phyloP scores from a whole-genome alignment of 2,888 invertebrate genomes.

The Drosophila kokeensis region DNA sequence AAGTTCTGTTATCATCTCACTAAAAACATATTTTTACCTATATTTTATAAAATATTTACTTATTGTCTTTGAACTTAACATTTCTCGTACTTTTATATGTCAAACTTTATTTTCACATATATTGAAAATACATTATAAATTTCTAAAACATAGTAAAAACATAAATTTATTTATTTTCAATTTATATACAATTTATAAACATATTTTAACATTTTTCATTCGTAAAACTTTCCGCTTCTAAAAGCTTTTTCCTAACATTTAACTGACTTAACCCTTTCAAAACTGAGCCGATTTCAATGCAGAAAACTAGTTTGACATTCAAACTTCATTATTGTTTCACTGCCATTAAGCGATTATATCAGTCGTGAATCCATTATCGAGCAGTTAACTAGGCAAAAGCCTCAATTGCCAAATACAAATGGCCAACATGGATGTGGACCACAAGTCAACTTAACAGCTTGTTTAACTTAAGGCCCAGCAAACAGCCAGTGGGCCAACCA shows the following conservation, averaged over 20 bases:
- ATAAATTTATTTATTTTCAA: neutral
- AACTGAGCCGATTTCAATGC: neutral
- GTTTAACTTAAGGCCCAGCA: conserved; percentile 34
- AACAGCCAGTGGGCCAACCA: neutral
- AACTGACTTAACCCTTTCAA: neutral
- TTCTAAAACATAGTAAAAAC: neutral
- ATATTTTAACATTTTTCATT: neutral
- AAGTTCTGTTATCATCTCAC: neutral
- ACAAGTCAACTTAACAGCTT: conserved; percentile 59
- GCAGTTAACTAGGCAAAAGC: conserved; percentile 42
- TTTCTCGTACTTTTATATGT: neutral
- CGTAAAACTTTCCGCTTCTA: neutral
- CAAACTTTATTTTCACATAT: neutral
- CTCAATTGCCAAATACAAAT: conserved; percentile 29
- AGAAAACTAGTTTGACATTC: neutral
- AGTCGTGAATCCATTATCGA: conserved; percentile 27
- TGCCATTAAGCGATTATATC: neutral
- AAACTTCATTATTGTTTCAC: neutral
- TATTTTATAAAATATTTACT: neutral
- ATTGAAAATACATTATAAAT: neutral
- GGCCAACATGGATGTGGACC: conserved; percentile 28
- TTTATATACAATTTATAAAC: no score
- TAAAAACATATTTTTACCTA: neutral
- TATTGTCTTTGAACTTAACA: neutral
- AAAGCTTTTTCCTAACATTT: neutral